Evolutionary conservation across 1,140 invertebrate genomes (phyloP).

Genomic region (Drosophila tropicalis): DNA sequence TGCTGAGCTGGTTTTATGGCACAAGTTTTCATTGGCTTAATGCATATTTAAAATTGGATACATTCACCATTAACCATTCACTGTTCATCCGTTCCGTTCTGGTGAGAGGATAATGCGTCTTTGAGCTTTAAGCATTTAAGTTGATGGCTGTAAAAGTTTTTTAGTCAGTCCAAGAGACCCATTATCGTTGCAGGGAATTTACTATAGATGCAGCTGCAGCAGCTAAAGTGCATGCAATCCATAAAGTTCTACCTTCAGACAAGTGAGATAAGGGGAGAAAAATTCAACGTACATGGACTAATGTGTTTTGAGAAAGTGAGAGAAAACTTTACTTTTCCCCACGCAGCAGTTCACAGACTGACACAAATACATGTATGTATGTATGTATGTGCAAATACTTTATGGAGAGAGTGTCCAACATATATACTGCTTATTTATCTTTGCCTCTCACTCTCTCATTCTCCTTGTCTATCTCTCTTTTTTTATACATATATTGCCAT

Average conservation of each 20-base stretch:
- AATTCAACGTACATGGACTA: slow-evolving; percentile 39
- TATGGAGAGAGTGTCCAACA: neutral
- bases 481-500: slow-evolving; percentile 32
- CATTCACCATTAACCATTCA: slow-evolving; percentile 44
- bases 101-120: slow-evolving; percentile 42
- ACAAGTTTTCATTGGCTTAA: slow-evolving; percentile 72
- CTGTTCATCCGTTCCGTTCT: neutral
- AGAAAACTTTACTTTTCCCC: neutral
- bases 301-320: slow-evolving; percentile 53
- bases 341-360: slow-evolving; percentile 8
- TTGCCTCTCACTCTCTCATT: too few relatives aligned
- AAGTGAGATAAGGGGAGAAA: slow-evolving; percentile 16
- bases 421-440: neutral
- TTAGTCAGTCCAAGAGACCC: slow-evolving; percentile 38
- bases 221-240: slow-evolving; percentile 57
- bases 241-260: slow-evolving; percentile 46
- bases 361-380: slow-evolving; percentile 22
- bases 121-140: slow-evolving; percentile 67
- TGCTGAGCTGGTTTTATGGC: slow-evolving; percentile 65
- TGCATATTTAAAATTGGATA: slow-evolving; percentile 75
- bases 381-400: neutral
- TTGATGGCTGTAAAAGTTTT: slow-evolving; percentile 66
- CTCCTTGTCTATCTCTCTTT: neutral
- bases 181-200: slow-evolving; percentile 53
- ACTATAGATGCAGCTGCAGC: slow-evolving; percentile 37